phyloP scores from a whole-genome alignment of 2,797 vertebrate genomes.

The Eospalax fontanierii region DNA sequence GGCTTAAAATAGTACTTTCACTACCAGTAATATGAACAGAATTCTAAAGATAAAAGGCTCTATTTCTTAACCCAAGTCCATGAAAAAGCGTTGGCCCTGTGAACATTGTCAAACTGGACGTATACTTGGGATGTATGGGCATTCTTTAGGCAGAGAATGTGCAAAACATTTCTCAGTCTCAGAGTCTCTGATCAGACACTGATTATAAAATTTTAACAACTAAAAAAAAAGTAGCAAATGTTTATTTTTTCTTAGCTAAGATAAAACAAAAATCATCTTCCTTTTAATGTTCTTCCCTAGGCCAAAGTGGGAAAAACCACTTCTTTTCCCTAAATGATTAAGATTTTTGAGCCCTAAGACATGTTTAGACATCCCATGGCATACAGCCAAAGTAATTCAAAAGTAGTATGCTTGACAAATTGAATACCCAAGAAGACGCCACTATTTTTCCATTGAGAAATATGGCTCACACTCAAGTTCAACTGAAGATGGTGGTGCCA shows the following conservation, averaged over 20 bases:
- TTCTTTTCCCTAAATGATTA: conserved; percentile 45
- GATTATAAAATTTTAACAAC: conserved; percentile 31
- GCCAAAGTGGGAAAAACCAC: background rate
- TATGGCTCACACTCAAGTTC: conserved; percentile 43
- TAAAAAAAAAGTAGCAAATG: conserved; percentile 22
- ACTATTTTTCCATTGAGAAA: conserved; percentile 55
- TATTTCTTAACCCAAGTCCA: background rate
- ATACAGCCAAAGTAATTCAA: conserved; percentile 63
- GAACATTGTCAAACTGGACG: background rate
- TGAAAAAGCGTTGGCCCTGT: background rate
- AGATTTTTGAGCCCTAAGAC: conserved; percentile 55
- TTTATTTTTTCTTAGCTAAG: conserved; percentile 9
- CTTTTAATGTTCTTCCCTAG: conserved; percentile 22
- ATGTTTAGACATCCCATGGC: conserved; percentile 32
- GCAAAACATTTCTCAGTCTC: background rate
- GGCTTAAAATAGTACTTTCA: background rate
- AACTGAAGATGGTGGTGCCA: background rate
- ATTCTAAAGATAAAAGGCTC: background rate
- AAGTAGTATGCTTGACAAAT: conserved; percentile 66
- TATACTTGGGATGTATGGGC: background rate
- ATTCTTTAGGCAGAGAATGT: background rate
- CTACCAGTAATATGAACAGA: background rate
- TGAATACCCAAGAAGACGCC: conserved; percentile 46
- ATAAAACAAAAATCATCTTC: conserved; percentile 66
- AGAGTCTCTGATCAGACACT: background rate